Percentiles rank a stretch among this genome's conserved stretches.
Conservation (phyloP, 2,797 vertebrate species). For the Dromococcyx pavoninus region DNA sequence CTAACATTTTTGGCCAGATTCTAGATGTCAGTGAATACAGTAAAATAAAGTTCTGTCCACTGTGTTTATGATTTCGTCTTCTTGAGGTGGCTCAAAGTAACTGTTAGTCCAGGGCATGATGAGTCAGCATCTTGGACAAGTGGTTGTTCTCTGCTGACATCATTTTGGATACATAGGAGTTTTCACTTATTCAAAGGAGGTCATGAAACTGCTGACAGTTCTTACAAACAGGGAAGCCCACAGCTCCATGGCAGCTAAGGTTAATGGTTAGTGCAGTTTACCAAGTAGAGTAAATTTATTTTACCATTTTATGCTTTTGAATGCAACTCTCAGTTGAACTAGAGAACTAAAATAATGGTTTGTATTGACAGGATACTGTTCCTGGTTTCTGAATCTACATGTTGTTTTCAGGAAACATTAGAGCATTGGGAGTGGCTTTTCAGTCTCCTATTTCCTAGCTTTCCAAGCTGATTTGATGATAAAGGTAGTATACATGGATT, state of each 20-base stretch:
- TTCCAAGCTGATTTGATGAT: not conserved
- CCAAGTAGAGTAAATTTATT: not conserved
- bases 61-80: not conserved
- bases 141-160: not conserved
- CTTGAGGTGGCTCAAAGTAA: not conserved
- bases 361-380: not conserved
- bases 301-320: not conserved
- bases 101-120: not conserved
- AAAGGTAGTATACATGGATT: not conserved
- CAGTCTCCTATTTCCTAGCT: not conserved
- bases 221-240: not conserved
- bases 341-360: not conserved
- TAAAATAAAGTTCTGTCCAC: not conserved
- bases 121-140: not conserved
- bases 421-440: not conserved
- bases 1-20: not conserved
- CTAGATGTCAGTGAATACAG: not conserved
- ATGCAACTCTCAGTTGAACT: not conserved
- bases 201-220: not conserved
- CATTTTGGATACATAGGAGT: not conserved
- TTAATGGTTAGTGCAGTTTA: not conserved
- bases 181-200: not conserved
- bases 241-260: not conserved
- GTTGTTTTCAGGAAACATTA: not conserved
- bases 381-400: not conserved